Evolutionary conservation across 2,113 vertebrate genomes (phyloP).

Genomic region (Myocastor coypus): DNA sequence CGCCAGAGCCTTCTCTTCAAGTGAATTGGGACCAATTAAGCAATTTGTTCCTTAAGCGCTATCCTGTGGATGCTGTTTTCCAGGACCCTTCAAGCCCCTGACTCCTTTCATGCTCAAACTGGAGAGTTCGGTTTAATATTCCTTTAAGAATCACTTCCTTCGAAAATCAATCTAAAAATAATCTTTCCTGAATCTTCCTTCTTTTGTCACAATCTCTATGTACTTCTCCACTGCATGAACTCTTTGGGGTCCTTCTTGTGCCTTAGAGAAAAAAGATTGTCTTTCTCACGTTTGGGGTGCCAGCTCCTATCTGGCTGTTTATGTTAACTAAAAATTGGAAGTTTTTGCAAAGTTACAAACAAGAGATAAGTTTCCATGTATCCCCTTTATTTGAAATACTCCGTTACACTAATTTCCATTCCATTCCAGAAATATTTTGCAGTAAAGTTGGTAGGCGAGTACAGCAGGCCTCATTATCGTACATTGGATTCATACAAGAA

Average conservation of each 20-base stretch:
- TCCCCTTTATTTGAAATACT: not conserved
- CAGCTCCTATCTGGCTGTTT: not conserved
- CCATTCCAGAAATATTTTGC: not conserved
- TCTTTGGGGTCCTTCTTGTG: not conserved
- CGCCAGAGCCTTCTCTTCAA: not conserved
- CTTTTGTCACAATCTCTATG: not conserved
- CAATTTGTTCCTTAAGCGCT: not conserved
- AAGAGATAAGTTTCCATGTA: not conserved
- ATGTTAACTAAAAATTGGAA: not conserved
- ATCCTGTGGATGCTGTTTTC: no score
- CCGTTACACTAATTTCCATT: not conserved
- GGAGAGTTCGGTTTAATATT: not conserved
- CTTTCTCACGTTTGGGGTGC: not conserved
- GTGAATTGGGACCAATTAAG: not conserved
- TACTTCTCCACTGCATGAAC: not conserved
- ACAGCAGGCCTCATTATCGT: not conserved
- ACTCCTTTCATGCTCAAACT: not conserved
- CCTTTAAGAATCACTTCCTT: not conserved
- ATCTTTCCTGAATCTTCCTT: not conserved
- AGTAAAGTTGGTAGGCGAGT: not conserved
- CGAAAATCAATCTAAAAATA: not conserved
- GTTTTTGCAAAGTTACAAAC: not conserved
- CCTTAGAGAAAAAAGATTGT: not conserved
- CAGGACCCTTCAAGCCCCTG: fast-evolving
- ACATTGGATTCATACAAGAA: not conserved